Base-by-base conservation (phyloP, 2,113 vertebrate species). In the Etheostoma cragini region DNA sequence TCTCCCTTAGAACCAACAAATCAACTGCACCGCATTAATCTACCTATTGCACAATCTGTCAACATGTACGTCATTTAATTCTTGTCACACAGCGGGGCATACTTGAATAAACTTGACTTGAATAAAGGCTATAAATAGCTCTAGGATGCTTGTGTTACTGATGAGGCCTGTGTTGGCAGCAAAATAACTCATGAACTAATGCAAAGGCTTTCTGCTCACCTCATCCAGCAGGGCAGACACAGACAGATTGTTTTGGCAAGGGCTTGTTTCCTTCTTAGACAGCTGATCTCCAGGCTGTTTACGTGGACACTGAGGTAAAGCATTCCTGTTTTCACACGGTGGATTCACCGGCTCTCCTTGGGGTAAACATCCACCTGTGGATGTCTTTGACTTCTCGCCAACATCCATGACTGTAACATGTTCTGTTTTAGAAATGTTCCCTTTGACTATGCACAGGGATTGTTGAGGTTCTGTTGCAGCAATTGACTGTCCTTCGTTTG, bases 41-140 rank as follows among this genome's bases (percentile, higher is more conserved):
- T 82, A 86, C 71, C 76, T 88, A 62, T 61, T 87, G 74, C 62
- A 61, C 10, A 10, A 42, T 70, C 80, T 84, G 69, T 87, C 85
- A 84, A 72, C 81, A 75, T 72, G 81, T 89, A 76, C 87, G 76
- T 93, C 93, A 92, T 76, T 82, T 17, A 78, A 72, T 88, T 92
- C 81, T 90, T 83, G 87, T 92, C 88, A 86, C 89, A 82, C 87
- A 90, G 85, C 65, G 10, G 50, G 70, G 82, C 72, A 87, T 72
- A 80, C 88, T 91, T 92, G 81, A n/a, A n/a, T n/a, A n/a, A n/a
- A n/a, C n/a, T n/a, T n/a, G n/a, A n/a, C n/a, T n/a, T n/a, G n/a
- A n/a, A n/a, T 90, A 90, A 88, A 87, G 64, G 52, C 94, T 95
- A 97, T 95, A 95, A 96, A 97, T 97, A 97, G 62, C 65, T 61